Base-by-base conservation (phyloP, 2,797 vertebrate species). In the Hemibagrus guttatus region DNA sequence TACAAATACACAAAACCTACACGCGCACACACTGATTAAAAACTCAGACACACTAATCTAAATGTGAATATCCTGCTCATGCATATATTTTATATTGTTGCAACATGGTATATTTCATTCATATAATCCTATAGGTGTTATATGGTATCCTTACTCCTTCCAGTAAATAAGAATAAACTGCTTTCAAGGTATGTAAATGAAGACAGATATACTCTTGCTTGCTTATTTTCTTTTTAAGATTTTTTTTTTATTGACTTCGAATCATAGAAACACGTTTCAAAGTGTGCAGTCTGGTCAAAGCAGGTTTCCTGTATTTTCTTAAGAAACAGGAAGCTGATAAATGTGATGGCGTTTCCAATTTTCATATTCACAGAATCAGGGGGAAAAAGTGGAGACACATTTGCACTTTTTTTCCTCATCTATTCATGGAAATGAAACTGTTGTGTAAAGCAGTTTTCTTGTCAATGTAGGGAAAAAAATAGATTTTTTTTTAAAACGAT, bases 241-340 rank as follows among this genome's bases (percentile, higher is more conserved):
- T 42, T 12, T 61, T 61, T 1, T 35, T 80, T 14, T 80, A 7
- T 31, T 23, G 11, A 35, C 19, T 39, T 39, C 23, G 54, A 39
- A 39, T 61, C 78, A 42, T 13, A 42, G 78, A 35, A 26, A 79
- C 23, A 39, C 12, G 46, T 81, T n/a, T 23, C 4, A 64, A 17
- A 49, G 79, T 28, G 23, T 39, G 12, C 28, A 46, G 13, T 42
- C 35, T 42, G 79, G 59, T 46, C 35, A 42, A 81, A 81, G 14
- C 31, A 14, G 31, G 19, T 63, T 42, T 23, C 4, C 7, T 42
- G 78, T n/a, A 2, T 26, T 61, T 61, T 80, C 58, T 16, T 17
- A 49, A 19, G 42, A 81, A 64, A 81, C 80, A 81, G 26, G 61
- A 81, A 81, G 61, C 59, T 81, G 80, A 28, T 28, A 26, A 49